Percentiles rank a stretch among this genome's conserved stretches.
phyloP scores from a whole-genome alignment of 2,797 vertebrate genomes.

The Paguma larvata region DNA sequence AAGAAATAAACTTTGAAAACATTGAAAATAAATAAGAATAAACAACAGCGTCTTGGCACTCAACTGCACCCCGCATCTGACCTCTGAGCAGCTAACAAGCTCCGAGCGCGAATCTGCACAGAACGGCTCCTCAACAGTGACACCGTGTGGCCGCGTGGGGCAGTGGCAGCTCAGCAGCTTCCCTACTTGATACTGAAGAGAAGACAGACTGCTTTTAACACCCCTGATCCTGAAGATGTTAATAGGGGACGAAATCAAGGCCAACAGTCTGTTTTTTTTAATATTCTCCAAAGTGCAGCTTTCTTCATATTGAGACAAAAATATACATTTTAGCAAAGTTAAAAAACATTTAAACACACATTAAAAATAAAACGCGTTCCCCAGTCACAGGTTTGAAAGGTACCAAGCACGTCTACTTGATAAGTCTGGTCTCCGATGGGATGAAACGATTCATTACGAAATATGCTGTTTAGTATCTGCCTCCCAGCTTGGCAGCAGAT shows the following conservation, averaged over 20 bases:
- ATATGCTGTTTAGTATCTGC: background rate
- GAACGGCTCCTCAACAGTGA: background rate
- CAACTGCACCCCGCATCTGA: accelerated
- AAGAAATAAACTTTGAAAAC: too few species aligned
- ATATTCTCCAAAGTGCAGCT: accelerated
- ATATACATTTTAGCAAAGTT: background rate
- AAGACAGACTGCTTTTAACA: accelerated
- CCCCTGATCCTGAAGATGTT: accelerated
- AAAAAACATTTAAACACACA: background rate
- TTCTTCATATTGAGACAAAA: background rate
- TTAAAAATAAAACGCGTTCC: background rate
- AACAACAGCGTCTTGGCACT: background rate
- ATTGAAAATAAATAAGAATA: too few species aligned
- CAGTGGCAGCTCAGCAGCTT: background rate
- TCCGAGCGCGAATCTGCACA: accelerated
- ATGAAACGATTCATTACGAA: background rate
- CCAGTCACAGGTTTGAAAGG: background rate
- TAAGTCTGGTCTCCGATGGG: background rate
- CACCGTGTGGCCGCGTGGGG: accelerated
- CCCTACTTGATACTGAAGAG: accelerated
- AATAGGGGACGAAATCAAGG: accelerated
- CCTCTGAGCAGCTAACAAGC: accelerated
- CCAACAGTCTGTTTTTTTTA: background rate
- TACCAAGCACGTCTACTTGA: background rate
- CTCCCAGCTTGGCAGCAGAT: background rate